Conservation (phyloP, 1,140 invertebrate species). For the Paramacrobiotus metropolitanus region DNA sequence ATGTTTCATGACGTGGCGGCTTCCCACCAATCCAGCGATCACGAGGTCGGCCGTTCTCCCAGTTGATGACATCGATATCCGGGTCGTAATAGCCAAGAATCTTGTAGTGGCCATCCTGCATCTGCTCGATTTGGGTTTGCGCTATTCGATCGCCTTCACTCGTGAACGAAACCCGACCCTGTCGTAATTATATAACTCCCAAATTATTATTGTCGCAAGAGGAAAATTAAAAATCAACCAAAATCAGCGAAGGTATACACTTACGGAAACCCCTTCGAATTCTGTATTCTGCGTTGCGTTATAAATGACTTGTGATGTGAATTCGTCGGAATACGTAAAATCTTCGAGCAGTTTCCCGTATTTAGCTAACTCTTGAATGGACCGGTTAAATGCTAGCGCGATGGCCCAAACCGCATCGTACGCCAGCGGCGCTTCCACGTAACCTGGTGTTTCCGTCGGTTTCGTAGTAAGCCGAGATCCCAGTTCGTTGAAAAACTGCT, state of each 20-base stretch:
- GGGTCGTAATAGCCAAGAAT: slow-evolving; percentile 91
- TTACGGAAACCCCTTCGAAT: slow-evolving; percentile 88
- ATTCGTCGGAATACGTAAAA: slow-evolving; percentile 88
- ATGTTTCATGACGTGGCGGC: neutral
- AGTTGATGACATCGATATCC: slow-evolving; percentile 75
- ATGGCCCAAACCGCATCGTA: slow-evolving; percentile 98
- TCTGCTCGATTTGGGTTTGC: slow-evolving; percentile 92
- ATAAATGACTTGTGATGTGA: slow-evolving; percentile 82
- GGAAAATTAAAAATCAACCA: slow-evolving; percentile 7
- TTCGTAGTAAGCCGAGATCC: slow-evolving; percentile 15
- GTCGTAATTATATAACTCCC: too few species aligned
- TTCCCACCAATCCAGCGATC: slow-evolving; percentile 58
- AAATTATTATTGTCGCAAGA: too few species aligned
- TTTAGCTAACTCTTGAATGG: slow-evolving; percentile 55
- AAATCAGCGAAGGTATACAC: slow-evolving; percentile 18
- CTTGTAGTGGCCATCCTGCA: slow-evolving; percentile 73
- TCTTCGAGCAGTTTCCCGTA: slow-evolving; percentile 62
- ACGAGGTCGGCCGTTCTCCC: slow-evolving; percentile 41
- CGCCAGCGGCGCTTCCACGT: slow-evolving; percentile 88
- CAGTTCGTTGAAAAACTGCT: neutral
- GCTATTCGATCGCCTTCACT: slow-evolving; percentile 86
- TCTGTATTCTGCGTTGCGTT: slow-evolving; percentile 88
- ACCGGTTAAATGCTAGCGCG: slow-evolving; percentile 85
- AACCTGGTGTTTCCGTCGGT: slow-evolving; percentile 34
- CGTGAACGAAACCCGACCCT: slow-evolving; percentile 38